phyloP scores from a whole-genome alignment of 2,113 vertebrate species.

The Telmatochromis sp. region DNA sequence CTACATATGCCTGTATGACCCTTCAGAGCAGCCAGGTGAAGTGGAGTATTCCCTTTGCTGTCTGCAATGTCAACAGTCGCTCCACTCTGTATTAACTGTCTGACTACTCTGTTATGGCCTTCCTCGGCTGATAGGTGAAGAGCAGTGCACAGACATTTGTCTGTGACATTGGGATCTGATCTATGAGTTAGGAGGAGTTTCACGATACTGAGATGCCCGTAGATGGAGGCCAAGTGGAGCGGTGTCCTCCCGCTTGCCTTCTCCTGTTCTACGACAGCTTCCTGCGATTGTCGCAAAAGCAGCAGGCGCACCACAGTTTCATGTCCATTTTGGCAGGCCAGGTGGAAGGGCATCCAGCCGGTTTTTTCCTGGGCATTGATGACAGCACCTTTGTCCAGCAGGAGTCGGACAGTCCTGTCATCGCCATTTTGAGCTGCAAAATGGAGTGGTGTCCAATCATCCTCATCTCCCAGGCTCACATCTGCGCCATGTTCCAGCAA shows the following conservation, averaged over 20 bases:
- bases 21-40: conserved; percentile 74
- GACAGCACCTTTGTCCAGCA: conserved; percentile 73
- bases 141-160: conserved; percentile 65
- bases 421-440: conserved; percentile 83
- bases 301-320: conserved; percentile 78
- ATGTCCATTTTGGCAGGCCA: conserved; percentile 83
- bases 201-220: conserved; percentile 73
- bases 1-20: conserved; percentile 80
- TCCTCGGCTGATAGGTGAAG: conserved; percentile 76
- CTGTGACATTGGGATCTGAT: conserved; percentile 66
- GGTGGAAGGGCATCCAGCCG: conserved; percentile 78
- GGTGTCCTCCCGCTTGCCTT: conserved; percentile 64
- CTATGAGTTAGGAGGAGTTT: conserved; percentile 77
- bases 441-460: conserved; percentile 77
- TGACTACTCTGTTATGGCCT: conserved; percentile 78
- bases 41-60: conserved; percentile 65
- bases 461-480: conserved; percentile 63
- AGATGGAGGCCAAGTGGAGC: conserved; percentile 75
- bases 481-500: conserved; percentile 64
- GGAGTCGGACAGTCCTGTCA: conserved; percentile 55
- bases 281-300: conserved; percentile 66
- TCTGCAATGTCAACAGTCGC: conserved; percentile 53
- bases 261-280: conserved; percentile 55
- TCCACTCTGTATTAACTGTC: conserved; percentile 70
- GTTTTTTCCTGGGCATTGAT: conserved; percentile 65